Base-by-base conservation (phyloP, 2,797 vertebrate genomes). In the Lophius americanus region DNA sequence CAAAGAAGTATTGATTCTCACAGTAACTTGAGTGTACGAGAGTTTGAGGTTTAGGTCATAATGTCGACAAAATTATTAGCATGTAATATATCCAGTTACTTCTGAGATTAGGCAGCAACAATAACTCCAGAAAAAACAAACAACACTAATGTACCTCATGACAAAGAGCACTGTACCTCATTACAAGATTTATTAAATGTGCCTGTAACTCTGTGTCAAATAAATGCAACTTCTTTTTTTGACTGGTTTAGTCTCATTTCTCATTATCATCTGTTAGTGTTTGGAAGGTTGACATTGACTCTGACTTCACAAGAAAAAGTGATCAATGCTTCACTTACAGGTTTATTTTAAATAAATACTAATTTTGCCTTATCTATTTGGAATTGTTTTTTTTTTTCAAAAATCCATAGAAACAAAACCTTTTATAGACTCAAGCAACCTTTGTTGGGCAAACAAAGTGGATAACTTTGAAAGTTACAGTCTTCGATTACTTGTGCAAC, bases 191-290 rank as follows among this genome's bases (percentile, higher is more conserved):
- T 47, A 42, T 51, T 53, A 64, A 72, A 72, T 80, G 54, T 78
- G 46, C 64, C 51, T 76, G 60, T 79, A 39, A 55, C 60, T 51
- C 49, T 78, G 38, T 65, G 57, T 75, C 53, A 83, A 90, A 91
- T 92, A 92, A 92, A 91, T 74, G 64, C 68, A 85, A 62, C 67
- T 82, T 47, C 83, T 23, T 23, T 81, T 82, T 74, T 62, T 72
- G 70, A 59, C 43, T 51, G 9, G 12, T 55, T n/a, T 69, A 2
- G 42, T 1, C 44, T 33, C 12, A 63, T 74, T 53, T 42, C 13
- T 63, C 23, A 23, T 55, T 3, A 5, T 57, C 4, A 43, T 68
- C 51, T 9, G 33, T 4, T 6, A 55, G 7, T 8, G 37, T 55
- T 5, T 37, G 6, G 38, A 4, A 33, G 8, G 39, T 32, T 35